phyloP scores from a whole-genome alignment of 2,113 vertebrate genomes.

The Copsychus sechellarum region DNA sequence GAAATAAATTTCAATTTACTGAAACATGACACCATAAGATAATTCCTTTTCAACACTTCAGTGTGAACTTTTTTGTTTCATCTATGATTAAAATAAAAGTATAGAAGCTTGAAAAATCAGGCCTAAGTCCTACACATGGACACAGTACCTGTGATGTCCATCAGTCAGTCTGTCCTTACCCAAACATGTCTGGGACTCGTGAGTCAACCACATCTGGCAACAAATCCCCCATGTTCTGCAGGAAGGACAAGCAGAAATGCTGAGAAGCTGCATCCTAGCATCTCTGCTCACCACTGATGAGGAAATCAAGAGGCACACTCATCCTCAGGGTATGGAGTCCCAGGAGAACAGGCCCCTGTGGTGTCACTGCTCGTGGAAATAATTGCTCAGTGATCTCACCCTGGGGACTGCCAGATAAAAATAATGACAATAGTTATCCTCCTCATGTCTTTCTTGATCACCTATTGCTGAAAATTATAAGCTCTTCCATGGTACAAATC shows the following conservation, averaged over 20 bases:
- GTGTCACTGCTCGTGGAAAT: not conserved
- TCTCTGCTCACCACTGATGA: not conserved
- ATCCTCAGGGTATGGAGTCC: not conserved
- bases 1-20: conserved; percentile 43
- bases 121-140: not conserved
- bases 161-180: not conserved
- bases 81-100: conserved; percentile 48
- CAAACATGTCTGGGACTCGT: accelerated
- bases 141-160: accelerated
- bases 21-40: not conserved
- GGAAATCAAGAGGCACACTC: not conserved
- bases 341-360: not conserved
- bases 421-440: accelerated
- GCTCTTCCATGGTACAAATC: not conserved
- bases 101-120: conserved; percentile 26
- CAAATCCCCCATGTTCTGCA: not conserved
- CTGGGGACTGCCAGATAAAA: not conserved
- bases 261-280: not conserved
- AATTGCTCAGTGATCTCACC: not conserved
- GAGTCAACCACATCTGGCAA: not conserved
- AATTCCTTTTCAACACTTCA: conserved; percentile 24
- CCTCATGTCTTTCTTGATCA: not conserved
- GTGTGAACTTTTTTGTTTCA: not conserved
- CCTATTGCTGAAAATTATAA: not conserved
- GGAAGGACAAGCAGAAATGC: not conserved